phyloP scores from a whole-genome alignment of 1,140 invertebrate species.

The Akabosia matsudoensis region DNA sequence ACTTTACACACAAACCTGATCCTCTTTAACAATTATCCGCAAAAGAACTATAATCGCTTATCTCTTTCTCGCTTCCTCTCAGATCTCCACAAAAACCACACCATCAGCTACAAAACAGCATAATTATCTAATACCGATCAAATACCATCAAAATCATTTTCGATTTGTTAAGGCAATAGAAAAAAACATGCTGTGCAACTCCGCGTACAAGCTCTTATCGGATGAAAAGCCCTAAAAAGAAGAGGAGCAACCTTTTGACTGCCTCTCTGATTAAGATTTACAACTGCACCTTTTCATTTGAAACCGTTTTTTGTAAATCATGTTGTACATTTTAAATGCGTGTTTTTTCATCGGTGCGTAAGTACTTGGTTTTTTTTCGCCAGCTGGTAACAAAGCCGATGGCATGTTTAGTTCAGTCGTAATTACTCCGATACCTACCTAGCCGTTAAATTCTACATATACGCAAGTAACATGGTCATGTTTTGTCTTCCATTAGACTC shows the following conservation, averaged over 20 bases:
- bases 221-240: background rate
- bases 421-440: background rate
- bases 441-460: too few species aligned
- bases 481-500: too few species aligned
- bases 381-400: background rate
- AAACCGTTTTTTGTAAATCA: background rate
- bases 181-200: background rate
- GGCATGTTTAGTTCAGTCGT: background rate
- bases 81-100: background rate
- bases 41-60: slow-evolving; percentile 3
- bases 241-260: background rate
- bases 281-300: background rate
- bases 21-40: background rate
- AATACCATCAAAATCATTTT: slow-evolving; percentile 20
- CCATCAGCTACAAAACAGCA: background rate
- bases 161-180: background rate
- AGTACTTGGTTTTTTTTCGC: background rate
- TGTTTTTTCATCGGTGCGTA: background rate
- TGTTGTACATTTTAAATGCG: background rate
- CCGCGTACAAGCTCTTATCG: background rate
- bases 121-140: slow-evolving; percentile 24
- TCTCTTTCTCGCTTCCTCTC: too few species aligned
- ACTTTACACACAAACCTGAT: background rate
- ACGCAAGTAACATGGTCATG: too few species aligned
- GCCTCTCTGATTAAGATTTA: background rate